These are phyloP conservation scores for Enteromius afrohamiltoni DNA, from an alignment of 2,797 vertebrate species.

Conservation along the genomic window DNA sequence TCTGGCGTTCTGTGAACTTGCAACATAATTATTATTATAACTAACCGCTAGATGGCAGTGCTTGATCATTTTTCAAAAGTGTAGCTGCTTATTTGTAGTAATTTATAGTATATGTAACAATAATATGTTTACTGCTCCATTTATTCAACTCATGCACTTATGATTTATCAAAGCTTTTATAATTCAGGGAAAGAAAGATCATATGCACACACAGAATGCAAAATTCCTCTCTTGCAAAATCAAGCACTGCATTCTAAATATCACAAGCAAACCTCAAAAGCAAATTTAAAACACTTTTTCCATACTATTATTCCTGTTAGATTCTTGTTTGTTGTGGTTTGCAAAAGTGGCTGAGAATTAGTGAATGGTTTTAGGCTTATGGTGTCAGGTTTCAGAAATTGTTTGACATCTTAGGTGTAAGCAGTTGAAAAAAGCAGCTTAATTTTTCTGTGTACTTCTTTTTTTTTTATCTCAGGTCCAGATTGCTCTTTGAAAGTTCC, in stretches of 20 bases:
- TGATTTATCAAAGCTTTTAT: not conserved
- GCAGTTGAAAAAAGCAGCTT: too few species aligned
- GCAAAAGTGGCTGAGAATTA: too few species aligned
- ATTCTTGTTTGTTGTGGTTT: too few species aligned
- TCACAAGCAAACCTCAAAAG: too few species aligned
- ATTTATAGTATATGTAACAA: not conserved
- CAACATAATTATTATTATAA: not conserved
- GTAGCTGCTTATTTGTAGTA: not conserved
- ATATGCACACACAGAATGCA: not conserved
- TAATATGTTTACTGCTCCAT: not conserved
- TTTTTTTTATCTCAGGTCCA: conserved; percentile 77
- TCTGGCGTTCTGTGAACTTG: not conserved
- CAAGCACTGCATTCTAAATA: too few species aligned
- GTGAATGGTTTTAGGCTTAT: too few species aligned
- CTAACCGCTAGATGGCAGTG: not conserved
- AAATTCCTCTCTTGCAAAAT: too few species aligned
- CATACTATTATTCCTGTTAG: too few species aligned
- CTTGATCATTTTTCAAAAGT: not conserved
- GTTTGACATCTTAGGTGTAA: too few species aligned
- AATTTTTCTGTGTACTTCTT: not conserved
- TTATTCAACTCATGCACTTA: not conserved
- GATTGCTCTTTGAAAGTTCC: conserved; percentile 96
- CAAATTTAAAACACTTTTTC: too few species aligned
- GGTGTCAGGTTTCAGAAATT: too few species aligned
- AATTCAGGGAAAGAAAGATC: not conserved